Evolutionary conservation across 2,888 invertebrate genomes (phyloP).

Genomic region (Clunio marinus): DNA sequence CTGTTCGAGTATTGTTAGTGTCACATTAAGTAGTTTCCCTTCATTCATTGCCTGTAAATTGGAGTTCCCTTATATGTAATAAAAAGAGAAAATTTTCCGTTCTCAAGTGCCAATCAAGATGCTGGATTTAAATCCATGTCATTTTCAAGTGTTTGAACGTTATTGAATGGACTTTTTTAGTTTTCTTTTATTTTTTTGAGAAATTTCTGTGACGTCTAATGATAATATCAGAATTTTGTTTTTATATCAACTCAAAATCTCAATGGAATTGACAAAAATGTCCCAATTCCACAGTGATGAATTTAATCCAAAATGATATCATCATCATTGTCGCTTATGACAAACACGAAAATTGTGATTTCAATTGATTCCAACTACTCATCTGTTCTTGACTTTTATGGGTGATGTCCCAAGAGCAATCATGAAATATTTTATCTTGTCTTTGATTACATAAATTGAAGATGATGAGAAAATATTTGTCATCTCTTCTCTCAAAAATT

Average conservation of each 20-base stretch:
- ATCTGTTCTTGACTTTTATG: constrained; percentile 30
- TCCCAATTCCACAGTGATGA: constrained; percentile 12
- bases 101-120: constrained; percentile 36
- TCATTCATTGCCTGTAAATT: background rate
- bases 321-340: background rate
- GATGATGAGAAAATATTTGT: constrained; percentile 3
- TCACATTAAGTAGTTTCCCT: constrained; percentile 32
- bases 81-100: background rate
- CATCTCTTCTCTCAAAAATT: background rate
- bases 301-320: background rate
- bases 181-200: constrained; percentile 3
- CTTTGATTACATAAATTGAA: constrained; percentile 9
- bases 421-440: background rate
- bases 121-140: background rate
- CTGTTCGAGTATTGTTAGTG: constrained; percentile 30
- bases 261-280: background rate
- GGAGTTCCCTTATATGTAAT: background rate
- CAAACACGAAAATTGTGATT: constrained; percentile 10
- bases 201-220: constrained; percentile 16
- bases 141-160: constrained; percentile 19
- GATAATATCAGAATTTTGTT: background rate
- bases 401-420: constrained; percentile 8
- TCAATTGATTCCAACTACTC: constrained; percentile 11
- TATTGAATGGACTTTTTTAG: background rate
- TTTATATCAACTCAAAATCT: background rate